These are phyloP conservation scores for Coregonus ussuriensis DNA, from an alignment of 2,797 vertebrate species.

Conservation along the genomic window DNA sequence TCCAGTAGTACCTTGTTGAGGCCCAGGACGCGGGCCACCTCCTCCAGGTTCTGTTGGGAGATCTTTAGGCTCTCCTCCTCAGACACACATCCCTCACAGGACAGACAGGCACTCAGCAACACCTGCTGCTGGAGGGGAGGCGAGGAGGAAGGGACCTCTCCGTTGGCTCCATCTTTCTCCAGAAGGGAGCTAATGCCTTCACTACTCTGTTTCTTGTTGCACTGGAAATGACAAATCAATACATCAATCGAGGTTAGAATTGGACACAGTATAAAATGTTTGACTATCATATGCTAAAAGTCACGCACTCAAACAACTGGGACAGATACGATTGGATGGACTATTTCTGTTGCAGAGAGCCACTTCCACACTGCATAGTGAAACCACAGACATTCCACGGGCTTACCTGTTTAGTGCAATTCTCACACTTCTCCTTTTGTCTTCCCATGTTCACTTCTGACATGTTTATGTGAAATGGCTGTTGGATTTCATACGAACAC, in stretches of 20 bases:
- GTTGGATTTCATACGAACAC: neutral
- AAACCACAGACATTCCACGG: neutral
- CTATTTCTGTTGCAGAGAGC: neutral
- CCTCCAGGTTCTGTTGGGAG: conserved; percentile 87
- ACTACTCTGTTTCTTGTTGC: conserved; percentile 89
- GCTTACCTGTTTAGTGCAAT: conserved; percentile 92
- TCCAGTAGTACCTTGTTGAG: conserved; percentile 86
- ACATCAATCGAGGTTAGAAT: neutral
- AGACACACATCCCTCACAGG: conserved; percentile 90
- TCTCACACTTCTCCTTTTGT: conserved; percentile 90
- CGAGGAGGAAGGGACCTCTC: conserved; percentile 56
- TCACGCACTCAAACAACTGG: neutral
- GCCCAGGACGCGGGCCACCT: conserved; percentile 81
- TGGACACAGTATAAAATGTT: neutral
- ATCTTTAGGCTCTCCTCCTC: conserved; percentile 85
- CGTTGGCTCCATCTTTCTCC: conserved; percentile 56
- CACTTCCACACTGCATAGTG: neutral
- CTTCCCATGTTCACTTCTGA: conserved; percentile 67
- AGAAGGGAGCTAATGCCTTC: conserved; percentile 60
- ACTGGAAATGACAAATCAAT: conserved; percentile 67
- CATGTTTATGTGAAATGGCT: conserved; percentile 63
- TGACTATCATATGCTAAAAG: neutral
- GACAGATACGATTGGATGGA: neutral
- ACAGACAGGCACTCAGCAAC: conserved; percentile 91
- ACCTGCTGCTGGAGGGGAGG: conserved; percentile 76